Conservation (phyloP, 2,888 invertebrate species). For the Oxystoma pomonae region DNA sequence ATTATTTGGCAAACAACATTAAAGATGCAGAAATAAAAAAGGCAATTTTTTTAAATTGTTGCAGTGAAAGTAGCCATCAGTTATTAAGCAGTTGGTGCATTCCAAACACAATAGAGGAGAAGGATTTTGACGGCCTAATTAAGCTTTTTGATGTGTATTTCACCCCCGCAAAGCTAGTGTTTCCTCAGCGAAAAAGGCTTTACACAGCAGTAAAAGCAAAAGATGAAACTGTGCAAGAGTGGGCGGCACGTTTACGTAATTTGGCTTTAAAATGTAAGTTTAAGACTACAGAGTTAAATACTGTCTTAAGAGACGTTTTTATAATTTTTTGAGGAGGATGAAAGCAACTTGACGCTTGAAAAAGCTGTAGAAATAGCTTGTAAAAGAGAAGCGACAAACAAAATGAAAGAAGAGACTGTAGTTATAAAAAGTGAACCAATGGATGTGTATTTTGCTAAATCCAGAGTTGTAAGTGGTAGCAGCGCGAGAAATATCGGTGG, state of each 20-base stretch:
- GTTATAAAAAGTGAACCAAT: background rate
- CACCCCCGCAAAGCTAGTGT: constrained; percentile 11
- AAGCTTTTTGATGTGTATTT: constrained; percentile 7
- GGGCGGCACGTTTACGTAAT: constrained; percentile 10
- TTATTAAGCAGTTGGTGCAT: background rate
- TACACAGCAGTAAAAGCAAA: constrained; percentile 20
- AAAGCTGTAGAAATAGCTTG: constrained; percentile 1
- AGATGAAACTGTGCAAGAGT: constrained; percentile 14
- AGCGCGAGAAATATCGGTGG: background rate
- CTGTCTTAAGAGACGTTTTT: constrained; percentile 8
- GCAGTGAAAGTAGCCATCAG: background rate
- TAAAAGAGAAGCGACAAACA: background rate
- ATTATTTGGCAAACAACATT: background rate
- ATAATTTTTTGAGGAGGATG: constrained; percentile 12
- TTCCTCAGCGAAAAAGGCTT: constrained; percentile 11
- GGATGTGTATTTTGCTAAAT: background rate
- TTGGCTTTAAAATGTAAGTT: constrained; percentile 12
- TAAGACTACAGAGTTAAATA: constrained; percentile 4
- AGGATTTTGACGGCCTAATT: background rate
- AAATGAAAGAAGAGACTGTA: background rate
- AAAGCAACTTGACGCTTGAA: constrained; percentile 12
- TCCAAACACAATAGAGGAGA: background rate
- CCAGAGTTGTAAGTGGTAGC: background rate
- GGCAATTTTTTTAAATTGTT: constrained; percentile 1
- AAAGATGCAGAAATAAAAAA: background rate